Base-by-base conservation (phyloP, 2,113 vertebrate genomes). In the Atractosteus spatula region DNA sequence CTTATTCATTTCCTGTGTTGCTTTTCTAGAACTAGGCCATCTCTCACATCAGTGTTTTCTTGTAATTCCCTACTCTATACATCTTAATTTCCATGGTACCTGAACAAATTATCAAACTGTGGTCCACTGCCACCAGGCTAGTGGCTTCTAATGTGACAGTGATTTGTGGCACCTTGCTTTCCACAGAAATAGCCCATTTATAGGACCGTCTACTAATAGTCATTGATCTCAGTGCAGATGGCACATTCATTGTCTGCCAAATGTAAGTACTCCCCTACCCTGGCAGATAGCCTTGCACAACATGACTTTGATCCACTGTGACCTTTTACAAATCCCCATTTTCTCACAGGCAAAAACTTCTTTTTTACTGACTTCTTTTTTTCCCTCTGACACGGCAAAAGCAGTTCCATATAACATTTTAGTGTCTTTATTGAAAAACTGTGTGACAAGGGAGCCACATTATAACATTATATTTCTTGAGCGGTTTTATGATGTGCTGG, bases 271-370 rank as follows among this genome's bases (percentile, higher is more conserved):
- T 81, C 70, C 68, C 75, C 66, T 68, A 74, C 70, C 79, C 72
- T 85, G 84, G 83, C 82, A 84, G 79, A 74, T 76, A 81, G 83
- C 82, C 85, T 81, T 80, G 82, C 76, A 76, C 79, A 80, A 79
- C 83, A 74, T 75, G 83, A 89, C 85, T 89, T 84, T 89, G 85
- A 89, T 86, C 83, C 83, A 89, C 82, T 81, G 84, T 74, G 81
- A 89, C 89, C 87, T 91, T 89, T 87, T 82, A 88, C 87, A 87
- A 89, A 87, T 86, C 86, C 81, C 79, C 69, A 83, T 85, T 89
- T 88, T 84, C 85, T 84, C 80, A 72, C 77, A 73, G 75, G 80
- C 75, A 62, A 79, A 81, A 78, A 76, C 80, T 43, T 44, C 66
- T 13, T 67, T 69, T 51, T 71, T 61, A 72, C 70, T 55, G 66